These are phyloP conservation scores for Ips nitidus DNA, from an alignment of 1,140 invertebrate genomes.

Conservation along the genomic window DNA sequence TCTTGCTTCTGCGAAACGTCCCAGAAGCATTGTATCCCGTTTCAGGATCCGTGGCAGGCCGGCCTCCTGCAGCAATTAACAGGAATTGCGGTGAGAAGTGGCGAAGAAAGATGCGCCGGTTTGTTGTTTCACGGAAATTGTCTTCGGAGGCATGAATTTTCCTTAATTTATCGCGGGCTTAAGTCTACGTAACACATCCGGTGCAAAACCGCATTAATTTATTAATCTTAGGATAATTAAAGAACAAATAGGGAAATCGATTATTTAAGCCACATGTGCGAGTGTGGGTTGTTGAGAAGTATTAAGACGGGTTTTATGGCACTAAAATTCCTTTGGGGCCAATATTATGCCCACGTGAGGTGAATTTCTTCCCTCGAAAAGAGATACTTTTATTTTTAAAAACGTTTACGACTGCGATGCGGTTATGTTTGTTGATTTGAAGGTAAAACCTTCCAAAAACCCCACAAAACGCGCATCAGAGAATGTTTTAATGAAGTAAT, in stretches of 20 bases:
- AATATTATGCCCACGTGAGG: conserved; percentile 1
- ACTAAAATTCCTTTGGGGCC: neutral
- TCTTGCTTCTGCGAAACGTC: conserved; percentile 16
- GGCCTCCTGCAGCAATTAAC: conserved; percentile 26
- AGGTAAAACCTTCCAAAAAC: too few relatives aligned
- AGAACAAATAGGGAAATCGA: too few relatives aligned
- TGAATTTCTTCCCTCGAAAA: neutral
- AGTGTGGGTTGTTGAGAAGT: neutral
- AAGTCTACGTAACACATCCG: conserved; percentile 16
- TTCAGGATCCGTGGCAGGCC: conserved; percentile 12
- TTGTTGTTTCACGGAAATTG: conserved; percentile 29
- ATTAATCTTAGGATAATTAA: too few relatives aligned
- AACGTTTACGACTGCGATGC: neutral
- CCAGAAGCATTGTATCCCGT: conserved; percentile 25
- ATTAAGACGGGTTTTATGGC: conserved; percentile 3
- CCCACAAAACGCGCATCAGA: too few relatives aligned
- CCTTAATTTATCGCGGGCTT: conserved; percentile 28
- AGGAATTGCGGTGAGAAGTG: conserved; percentile 31
- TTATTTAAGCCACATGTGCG: too few relatives aligned
- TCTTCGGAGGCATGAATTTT: conserved; percentile 30
- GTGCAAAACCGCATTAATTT: neutral
- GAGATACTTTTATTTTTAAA: conserved; percentile 1
- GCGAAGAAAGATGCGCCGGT: conserved; percentile 31
- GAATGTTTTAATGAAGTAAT: too few relatives aligned
- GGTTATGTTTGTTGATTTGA: too few relatives aligned